A percentile compares a stretch with the other conserved stretches of the same genome.
Conservation (phyloP, 2,888 invertebrate genomes). For the Chorisops tibialis region DNA sequence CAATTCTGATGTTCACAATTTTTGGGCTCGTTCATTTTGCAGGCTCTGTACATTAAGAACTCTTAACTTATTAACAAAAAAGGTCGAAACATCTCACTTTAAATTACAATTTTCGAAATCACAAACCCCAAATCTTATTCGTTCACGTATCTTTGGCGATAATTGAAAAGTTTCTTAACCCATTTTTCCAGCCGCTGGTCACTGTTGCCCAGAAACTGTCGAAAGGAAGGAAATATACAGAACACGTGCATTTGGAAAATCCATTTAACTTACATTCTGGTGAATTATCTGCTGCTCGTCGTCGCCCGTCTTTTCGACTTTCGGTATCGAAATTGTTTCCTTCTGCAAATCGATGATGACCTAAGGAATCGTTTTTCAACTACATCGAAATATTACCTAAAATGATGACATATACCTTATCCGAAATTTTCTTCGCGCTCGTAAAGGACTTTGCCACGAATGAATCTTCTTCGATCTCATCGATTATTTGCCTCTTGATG, state of each 20-base stretch:
- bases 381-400: too few relatives aligned
- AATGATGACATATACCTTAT: too few relatives aligned
- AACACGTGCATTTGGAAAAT: neutral
- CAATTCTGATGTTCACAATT: too few relatives aligned
- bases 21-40: slow-evolving; percentile 1
- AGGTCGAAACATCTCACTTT: neutral
- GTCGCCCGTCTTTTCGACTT: slow-evolving; percentile 49
- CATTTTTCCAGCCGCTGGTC: slow-evolving; percentile 70
- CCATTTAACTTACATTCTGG: slow-evolving; percentile 58
- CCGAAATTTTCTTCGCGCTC: slow-evolving; percentile 58
- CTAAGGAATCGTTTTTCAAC: too few relatives aligned
- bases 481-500: slow-evolving; percentile 47
- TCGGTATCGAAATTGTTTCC: slow-evolving; percentile 67
- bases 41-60: neutral
- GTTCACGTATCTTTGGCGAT: slow-evolving; percentile 61
- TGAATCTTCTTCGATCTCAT: slow-evolving; percentile 67
- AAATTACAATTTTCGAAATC: too few relatives aligned
- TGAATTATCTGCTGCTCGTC: slow-evolving; percentile 64
- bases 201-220: slow-evolving; percentile 67
- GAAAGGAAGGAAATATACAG: slow-evolving; percentile 37
- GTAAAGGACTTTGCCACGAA: slow-evolving; percentile 62
- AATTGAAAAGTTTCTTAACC: slow-evolving; percentile 66
- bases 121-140: slow-evolving; percentile 47
- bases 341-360: slow-evolving; percentile 70
- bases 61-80: neutral